Evolutionary conservation across 92 coral and sea anemone genomes (phyloP), one percentile per base, ranked within the genome.

Genomic region (Actinernus sp.): DNA sequence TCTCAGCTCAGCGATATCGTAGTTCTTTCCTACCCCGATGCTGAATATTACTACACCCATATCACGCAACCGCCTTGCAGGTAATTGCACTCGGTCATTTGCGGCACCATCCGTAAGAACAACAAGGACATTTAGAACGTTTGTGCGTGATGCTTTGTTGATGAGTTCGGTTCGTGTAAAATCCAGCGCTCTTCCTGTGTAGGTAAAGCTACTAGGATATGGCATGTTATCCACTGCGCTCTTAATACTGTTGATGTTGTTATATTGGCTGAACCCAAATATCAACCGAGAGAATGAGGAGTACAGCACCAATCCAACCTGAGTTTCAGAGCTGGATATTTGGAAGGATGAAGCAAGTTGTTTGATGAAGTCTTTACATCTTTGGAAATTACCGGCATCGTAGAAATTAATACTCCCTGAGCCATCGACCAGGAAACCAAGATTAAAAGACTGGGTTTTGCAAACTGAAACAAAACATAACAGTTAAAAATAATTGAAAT

Each of bases 391-490:
- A 1, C 88, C 88, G 74, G 17, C 25, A 17, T 85, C 88, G 3
- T 19, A 25, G 0, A 0, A 0, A 45, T 87, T 88, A 32, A 92
- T 75, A 63, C 97, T 92, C 13, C 94, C 94, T 13, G 97, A 92
- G 7, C 81, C 91, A 58, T 92, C 97, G 29, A 88, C 29, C 49
- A 92, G 45, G 74, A 92, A 74, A 39, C 61, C 90, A 14, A 92
- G 60, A 11, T 92, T 89, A 0, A 71, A 78, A 26, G 68, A 73
- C 1, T 45, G 52, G 5, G 52, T 17, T 23, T 7, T 18, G 22
- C 52, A 45, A 6, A 7, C 52, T 45, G 21, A 9, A 45, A 23
- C 6, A 45, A 45, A 45, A 36, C 14, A n/a, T n/a, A n/a, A n/a
- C n/a, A n/a, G n/a, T n/a, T n/a, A n/a, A n/a, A n/a, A n/a, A n/a